Base-by-base conservation (phyloP, 2,113 vertebrate species). In the Lanius ludovicianus region DNA sequence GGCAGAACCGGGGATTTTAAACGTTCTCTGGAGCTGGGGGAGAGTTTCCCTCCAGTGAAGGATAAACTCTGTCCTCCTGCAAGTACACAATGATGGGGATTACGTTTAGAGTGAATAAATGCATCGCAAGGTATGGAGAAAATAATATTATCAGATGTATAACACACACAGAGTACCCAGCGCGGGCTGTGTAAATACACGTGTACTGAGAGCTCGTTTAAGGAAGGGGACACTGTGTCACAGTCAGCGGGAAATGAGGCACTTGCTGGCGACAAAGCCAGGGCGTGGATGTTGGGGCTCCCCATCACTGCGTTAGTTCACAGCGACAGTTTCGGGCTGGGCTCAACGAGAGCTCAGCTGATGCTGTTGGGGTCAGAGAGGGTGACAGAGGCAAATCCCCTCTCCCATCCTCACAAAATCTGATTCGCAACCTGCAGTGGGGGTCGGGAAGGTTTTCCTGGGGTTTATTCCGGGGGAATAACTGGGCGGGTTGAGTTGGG, bases 61-160 rank as follows among this genome's bases (percentile, higher is more conserved):
- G 53, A 75, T 15, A 47, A 47, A 65, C 5, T 24, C 30, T 13
- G 57, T 27, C 59, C 57, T 71, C 47, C 73, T 70, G 94, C 90
- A 88, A 73, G 88, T 50, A 15, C 42, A 27, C 68, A n/a, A 30
- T 16, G n/a, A 23, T 7, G 47, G 33, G 53, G 55, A 46, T 3
- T n/a, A 10, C 2, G 2, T 27, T 44, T 41, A 9, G 5, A 33
- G 37, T 46, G 31, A 16, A 9, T 0, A 14, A 41, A 21, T 19
- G 6, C 5, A 1, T 2, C 28, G 49, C 49, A 27, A 14, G 10
- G 8, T 63, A 7, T 15, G 6, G 4, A 24, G 13, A 53, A 23
- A 28, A 7, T 1, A 4, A 2, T 2, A 18, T 23, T 37, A 33
- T 60, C 10, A 1, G 6, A 2, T 22, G 3, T 6, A 3, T 1